Conservation (phyloP, 2,113 vertebrate genomes). For the Phrynocephalus versicolor region DNA sequence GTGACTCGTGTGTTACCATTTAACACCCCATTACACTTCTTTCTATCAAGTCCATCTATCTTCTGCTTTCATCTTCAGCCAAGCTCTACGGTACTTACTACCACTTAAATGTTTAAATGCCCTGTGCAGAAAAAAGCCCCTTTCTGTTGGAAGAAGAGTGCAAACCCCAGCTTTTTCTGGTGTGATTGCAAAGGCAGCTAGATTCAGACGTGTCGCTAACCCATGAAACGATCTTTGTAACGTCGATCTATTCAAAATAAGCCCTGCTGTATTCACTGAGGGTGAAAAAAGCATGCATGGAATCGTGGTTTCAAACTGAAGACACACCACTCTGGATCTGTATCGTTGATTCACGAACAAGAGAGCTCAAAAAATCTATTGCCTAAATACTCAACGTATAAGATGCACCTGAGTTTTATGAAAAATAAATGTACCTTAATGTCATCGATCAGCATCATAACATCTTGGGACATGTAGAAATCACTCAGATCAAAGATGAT, state of each 20-base stretch:
- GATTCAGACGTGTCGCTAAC: background rate
- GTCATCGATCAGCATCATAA: conserved; percentile 97
- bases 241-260: background rate
- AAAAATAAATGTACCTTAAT: conserved; percentile 87
- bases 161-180: background rate
- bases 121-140: background rate
- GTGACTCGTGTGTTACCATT: background rate
- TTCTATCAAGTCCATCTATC: background rate
- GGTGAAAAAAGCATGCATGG: background rate
- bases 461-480: conserved; percentile 99
- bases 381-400: background rate
- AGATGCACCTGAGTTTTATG: background rate
- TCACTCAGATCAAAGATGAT: conserved; percentile 98
- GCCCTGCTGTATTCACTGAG: background rate
- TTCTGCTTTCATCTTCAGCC: background rate
- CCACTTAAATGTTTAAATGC: background rate
- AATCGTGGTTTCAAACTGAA: background rate
- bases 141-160: background rate
- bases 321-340: too few species aligned
- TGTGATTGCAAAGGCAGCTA: background rate
- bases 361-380: background rate
- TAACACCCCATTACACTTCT: background rate
- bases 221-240: background rate
- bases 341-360: background rate
- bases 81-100: background rate